Base-by-base conservation (phyloP, 1,140 invertebrate species). In the Harlomillsia oculata region DNA sequence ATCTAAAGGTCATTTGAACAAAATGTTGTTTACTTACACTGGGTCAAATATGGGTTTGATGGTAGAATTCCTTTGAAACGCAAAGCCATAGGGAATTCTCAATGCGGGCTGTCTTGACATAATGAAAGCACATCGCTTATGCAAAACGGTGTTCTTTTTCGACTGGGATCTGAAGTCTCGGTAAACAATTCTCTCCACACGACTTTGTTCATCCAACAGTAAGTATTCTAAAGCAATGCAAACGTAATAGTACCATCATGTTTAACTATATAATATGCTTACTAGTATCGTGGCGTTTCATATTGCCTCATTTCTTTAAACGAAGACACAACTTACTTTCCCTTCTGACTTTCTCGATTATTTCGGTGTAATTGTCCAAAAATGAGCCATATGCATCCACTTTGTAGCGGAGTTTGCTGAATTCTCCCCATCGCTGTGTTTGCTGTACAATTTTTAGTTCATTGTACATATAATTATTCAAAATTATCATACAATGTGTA, bases 11-110 rank as follows among this genome's bases (percentile, higher is more conserved):
- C 9, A 11, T 41, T 5, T 5, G 13, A 2, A 16, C 0, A 48
- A 2, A 66, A 49, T 46, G 50, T 18, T 23, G 9, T 65, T 60
- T 65, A 77, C 80, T 78, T 74, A 85, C 84, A 81, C 72, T 21
- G 74, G 75, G 71, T 86, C 77, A 60, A 87, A 82, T 0, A 80
- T 65, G 0, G 66, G 58, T 37, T 72, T 72, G 20, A 83, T 70
- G 14, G 74, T 74, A 6, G 80, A 82, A 18, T 77, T 74, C 8
- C 72, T 72, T 0, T 76, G 77, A 70, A 81, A 88, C 0, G 78
- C 83, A 66, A 89, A 88, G 53, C 50, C 60, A 40, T 62, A 62
- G 1, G 50, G 44, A 23, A 63, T 34, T 14, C 57, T 49, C 18
- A 65, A 52, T 13, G 59, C 49, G 25, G 56, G 62, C 8, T 57